phyloP scores from a whole-genome alignment of 2,113 vertebrate genomes.

The Bubalus kerabau region DNA sequence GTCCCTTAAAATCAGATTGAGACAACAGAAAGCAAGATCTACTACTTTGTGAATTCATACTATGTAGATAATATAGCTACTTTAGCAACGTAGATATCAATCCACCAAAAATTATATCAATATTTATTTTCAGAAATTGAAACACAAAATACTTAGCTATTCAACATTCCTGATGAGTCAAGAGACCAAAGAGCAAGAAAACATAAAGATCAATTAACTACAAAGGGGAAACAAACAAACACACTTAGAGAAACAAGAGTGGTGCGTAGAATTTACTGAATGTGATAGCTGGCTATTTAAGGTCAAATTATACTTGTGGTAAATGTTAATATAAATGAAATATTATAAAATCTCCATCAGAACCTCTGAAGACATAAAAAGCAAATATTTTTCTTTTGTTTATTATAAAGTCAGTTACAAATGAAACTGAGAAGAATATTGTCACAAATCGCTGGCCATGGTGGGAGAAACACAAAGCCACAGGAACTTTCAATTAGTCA shows the following conservation, averaged over 20 bases:
- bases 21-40: background rate
- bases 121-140: constrained; percentile 16
- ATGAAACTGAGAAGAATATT: background rate
- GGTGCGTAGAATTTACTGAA: background rate
- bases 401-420: background rate
- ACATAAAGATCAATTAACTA: background rate
- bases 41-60: background rate
- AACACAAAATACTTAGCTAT: background rate
- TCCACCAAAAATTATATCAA: background rate
- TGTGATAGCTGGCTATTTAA: background rate
- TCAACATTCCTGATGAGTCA: background rate
- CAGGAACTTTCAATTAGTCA: constrained; percentile 37
- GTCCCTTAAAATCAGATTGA: background rate
- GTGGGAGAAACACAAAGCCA: background rate
- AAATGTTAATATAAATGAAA: constrained; percentile 20
- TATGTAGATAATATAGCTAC: background rate
- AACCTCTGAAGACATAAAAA: background rate
- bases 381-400: background rate
- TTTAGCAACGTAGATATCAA: background rate
- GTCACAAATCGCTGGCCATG: background rate
- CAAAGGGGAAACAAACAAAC: background rate
- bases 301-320: background rate
- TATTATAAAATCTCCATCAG: background rate
- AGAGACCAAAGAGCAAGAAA: background rate
- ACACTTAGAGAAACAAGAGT: background rate